A percentile compares a stretch with the other conserved stretches of the same genome.
Conservation (phyloP, 92 coral and sea anemone species). For the Heteractis magnifica region DNA sequence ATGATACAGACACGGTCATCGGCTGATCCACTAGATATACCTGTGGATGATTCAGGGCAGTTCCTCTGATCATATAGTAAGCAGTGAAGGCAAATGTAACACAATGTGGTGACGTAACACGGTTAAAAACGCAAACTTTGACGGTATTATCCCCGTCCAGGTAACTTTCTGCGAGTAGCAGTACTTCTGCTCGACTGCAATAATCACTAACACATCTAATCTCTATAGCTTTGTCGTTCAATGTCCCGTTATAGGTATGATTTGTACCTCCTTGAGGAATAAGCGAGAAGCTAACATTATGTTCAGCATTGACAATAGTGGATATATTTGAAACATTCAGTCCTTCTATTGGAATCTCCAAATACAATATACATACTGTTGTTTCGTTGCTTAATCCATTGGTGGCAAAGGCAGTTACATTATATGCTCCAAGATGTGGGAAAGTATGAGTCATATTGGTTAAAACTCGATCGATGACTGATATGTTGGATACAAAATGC, state of each 20-base stretch:
- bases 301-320: not conserved
- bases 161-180: not conserved
- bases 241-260: slow-evolving; percentile 2
- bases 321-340: slow-evolving; percentile 11
- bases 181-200: not conserved
- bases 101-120: slow-evolving; percentile 2
- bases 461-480: not conserved
- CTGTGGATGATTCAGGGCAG: not conserved
- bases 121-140: not conserved
- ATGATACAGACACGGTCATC: not conserved
- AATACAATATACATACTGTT: not conserved
- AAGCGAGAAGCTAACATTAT: slow-evolving; percentile 24
- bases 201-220: not conserved
- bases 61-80: not conserved
- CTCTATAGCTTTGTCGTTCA: not conserved
- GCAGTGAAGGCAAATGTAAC: not conserved
- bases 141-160: not conserved
- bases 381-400: slow-evolving; percentile 35
- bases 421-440: slow-evolving; percentile 22
- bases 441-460: slow-evolving; percentile 17
- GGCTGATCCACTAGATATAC: not conserved
- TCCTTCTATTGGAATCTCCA: slow-evolving; percentile 37
- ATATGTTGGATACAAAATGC: slow-evolving; percentile 10
- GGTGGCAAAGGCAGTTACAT: slow-evolving; percentile 26
- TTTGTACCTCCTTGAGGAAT: slow-evolving; percentile 40